These are phyloP conservation scores for Aphis gossypii DNA, from an alignment of 1,140 invertebrate genomes.

Conservation along the genomic window DNA sequence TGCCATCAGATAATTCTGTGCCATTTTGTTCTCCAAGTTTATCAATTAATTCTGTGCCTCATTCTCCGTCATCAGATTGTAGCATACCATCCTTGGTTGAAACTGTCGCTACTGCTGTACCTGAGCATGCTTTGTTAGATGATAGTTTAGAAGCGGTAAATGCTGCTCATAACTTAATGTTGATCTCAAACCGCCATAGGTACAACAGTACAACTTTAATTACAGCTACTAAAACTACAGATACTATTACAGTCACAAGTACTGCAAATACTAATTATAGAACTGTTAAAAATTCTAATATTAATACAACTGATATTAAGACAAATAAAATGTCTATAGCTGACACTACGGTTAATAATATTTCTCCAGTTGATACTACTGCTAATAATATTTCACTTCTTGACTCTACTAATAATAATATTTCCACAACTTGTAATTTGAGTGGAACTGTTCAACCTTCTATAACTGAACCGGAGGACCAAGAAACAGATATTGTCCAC, in stretches of 20 bases:
- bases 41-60: slow-evolving; percentile 11
- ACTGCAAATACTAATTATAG: background rate
- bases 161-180: slow-evolving; percentile 52
- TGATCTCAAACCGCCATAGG: slow-evolving; percentile 56
- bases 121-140: slow-evolving; percentile 50
- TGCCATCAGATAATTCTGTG: slow-evolving; percentile 48
- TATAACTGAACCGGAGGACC: slow-evolving; percentile 20
- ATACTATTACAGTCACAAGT: background rate
- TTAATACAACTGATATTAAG: background rate
- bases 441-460: background rate
- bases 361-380: background rate
- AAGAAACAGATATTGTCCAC: slow-evolving; percentile 32
- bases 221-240: background rate
- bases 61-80: slow-evolving; percentile 53
- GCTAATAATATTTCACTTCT: background rate
- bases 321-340: background rate
- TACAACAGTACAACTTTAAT: slow-evolving; percentile 46
- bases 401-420: background rate
- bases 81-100: slow-evolving; percentile 48
- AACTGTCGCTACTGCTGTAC: slow-evolving; percentile 40
- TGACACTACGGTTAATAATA: background rate
- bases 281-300: background rate
- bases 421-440: background rate
- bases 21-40: slow-evolving; percentile 52
- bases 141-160: slow-evolving; percentile 56